phyloP scores from a whole-genome alignment of 2,113 vertebrate genomes.

The Fukomys damarensis region DNA sequence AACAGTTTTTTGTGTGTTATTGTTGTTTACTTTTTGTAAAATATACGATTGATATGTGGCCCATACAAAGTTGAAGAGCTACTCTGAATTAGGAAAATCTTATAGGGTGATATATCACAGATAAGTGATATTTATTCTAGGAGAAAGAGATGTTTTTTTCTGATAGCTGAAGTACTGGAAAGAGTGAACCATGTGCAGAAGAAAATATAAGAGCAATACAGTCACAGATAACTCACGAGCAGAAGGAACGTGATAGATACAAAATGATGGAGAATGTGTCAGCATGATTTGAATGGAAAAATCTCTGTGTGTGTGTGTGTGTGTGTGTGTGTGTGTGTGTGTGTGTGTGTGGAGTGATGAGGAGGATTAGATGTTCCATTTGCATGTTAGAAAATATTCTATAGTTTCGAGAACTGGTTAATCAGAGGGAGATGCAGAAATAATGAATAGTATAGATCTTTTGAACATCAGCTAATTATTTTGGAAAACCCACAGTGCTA shows the following conservation, averaged over 20 bases:
- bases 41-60: neutral
- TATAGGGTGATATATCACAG: accelerated
- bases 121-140: neutral
- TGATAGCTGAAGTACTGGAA: no score
- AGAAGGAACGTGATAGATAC: neutral
- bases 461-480: neutral
- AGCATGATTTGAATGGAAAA: no score
- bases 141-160: neutral
- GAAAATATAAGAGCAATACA: neutral
- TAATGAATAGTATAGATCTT: neutral
- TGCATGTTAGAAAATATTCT: neutral
- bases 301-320: no score
- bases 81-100: neutral
- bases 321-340: no score
- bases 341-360: no score
- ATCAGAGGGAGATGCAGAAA: neutral
- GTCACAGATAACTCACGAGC: neutral
- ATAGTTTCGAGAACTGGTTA: neutral
- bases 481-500: neutral
- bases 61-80: neutral
- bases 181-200: accelerated
- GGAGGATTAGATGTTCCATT: neutral
- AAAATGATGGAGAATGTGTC: neutral
- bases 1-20: no score
- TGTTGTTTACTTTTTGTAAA: neutral